Base-by-base conservation (phyloP, 2,888 invertebrate species). In the Hedya salicella region DNA sequence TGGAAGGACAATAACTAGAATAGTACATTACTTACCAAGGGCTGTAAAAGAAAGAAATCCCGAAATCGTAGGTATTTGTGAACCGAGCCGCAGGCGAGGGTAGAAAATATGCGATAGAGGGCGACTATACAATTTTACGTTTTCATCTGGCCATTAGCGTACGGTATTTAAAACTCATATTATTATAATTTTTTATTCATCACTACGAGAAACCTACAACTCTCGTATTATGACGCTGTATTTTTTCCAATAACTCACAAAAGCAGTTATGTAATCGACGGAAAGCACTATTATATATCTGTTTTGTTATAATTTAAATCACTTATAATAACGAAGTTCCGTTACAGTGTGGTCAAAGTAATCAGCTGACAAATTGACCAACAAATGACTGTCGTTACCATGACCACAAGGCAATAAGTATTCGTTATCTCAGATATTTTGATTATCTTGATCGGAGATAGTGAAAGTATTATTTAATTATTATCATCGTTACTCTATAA, bases 291-390 rank as follows among this genome's bases (percentile, higher is more conserved):
- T 44, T 14, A 19, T 32, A 62, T 21, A 44, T 44, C 16, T 11
- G 5, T 52, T 30, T 21, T 32, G 61, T 44, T 44, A 62, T 32
- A 57, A 44, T 62, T 53, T 36, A 44, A 53, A 36, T 44, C 32
- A 62, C 52, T 62, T 53, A 53, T 11, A 62, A 62, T 62, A 54
- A 62, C 46, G 2, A 36, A 21, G 44, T 46, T 62, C 53, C 36
- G 46, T 62, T 62, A 62, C 46, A 44, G 6, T 53, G 53, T 14
- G 62, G 46, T 21, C 36, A 39, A 46, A 46, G 9, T 46, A 62
- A 54, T 46, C 53, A 8, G 14, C 53, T 44, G 11, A 44, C 52
- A 53, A 62, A 62, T 46, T 36, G 40, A 40, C 53, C 62, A n/a
- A 21, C 36, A 36, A 62, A 46, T 53, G 32, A 25, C 21, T 17